A percentile compares a stretch with the other conserved stretches of the same genome.
Conservation (phyloP, 2,797 vertebrate genomes). For the Acipenser transmontanus region DNA sequence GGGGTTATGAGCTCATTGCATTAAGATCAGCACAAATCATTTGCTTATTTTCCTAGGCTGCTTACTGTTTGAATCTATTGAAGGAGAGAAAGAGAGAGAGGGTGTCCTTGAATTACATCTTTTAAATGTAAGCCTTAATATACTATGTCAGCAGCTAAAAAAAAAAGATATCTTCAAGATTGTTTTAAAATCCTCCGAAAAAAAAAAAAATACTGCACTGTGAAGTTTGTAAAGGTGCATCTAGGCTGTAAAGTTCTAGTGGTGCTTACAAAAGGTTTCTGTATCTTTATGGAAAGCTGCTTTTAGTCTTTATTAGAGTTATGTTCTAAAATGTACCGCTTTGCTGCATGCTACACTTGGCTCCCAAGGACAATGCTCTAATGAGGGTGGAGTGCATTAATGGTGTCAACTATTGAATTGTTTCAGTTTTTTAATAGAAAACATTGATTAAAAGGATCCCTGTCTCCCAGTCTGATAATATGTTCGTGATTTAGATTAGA, state of each 20-base stretch:
- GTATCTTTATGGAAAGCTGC: slow-evolving; percentile 8
- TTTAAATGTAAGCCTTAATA: slow-evolving; percentile 25
- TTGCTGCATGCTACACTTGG: slow-evolving; percentile 11
- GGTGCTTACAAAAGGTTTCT: neutral
- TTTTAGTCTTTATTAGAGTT: slow-evolving; percentile 19
- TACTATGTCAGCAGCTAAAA: slow-evolving; percentile 32
- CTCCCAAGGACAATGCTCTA: slow-evolving; percentile 64
- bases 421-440: slow-evolving; percentile 93
- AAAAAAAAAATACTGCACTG: too few species aligned
- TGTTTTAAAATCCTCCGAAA: slow-evolving; percentile 15
- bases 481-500: slow-evolving; percentile 86
- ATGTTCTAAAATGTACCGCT: too few species aligned
- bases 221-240: too few species aligned
- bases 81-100: slow-evolving; percentile 36
- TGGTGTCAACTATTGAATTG: slow-evolving; percentile 59
- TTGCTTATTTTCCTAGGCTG: too few species aligned
- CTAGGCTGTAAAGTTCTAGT: too few species aligned
- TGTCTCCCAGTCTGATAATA: slow-evolving; percentile 77
- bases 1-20: too few species aligned
- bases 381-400: slow-evolving; percentile 51
- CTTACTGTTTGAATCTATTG: slow-evolving; percentile 43
- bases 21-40: too few species aligned
- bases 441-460: slow-evolving; percentile 77
- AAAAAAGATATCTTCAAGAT: neutral
- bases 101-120: slow-evolving; percentile 59